These are phyloP conservation scores for Pyrgilauda ruficollis DNA, from an alignment of 2,113 vertebrate genomes.

Conservation along the genomic window DNA sequence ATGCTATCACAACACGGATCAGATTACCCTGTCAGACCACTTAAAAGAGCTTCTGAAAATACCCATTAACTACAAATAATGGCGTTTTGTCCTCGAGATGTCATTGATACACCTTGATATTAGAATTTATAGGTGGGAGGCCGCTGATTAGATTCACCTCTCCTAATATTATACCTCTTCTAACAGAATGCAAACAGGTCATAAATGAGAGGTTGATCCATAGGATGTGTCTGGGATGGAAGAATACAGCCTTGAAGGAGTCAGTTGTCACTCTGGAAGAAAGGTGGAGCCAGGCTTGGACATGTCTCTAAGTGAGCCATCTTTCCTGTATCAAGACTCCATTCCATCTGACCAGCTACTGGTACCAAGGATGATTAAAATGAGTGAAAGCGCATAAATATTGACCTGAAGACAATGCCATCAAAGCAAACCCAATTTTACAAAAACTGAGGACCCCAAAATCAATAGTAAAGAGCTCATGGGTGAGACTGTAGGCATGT, in stretches of 20 bases:
- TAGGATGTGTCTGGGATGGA: neutral
- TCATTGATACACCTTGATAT: neutral
- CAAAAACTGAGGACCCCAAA: neutral
- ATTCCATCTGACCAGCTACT: neutral
- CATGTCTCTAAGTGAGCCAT: neutral
- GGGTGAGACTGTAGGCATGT: neutral
- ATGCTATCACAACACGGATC: neutral
- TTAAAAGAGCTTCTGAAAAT: neutral
- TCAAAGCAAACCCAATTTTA: neutral
- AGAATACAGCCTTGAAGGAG: neutral
- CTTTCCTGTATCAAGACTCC: neutral
- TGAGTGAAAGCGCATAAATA: neutral
- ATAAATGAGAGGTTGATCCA: neutral
- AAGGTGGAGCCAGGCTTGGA: accelerated
- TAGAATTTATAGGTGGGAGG: neutral
- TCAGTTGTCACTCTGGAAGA: neutral
- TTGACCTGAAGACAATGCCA: neutral
- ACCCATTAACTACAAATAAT: neutral
- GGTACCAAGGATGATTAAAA: neutral
- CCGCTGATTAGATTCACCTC: neutral
- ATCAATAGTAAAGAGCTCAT: neutral
- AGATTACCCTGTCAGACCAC: neutral
- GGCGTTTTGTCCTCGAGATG: accelerated
- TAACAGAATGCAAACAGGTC: neutral
- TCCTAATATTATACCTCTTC: neutral